These are phyloP conservation scores for Calyptomena viridis DNA, from an alignment of 2,113 vertebrate genomes.

Conservation along the genomic window DNA sequence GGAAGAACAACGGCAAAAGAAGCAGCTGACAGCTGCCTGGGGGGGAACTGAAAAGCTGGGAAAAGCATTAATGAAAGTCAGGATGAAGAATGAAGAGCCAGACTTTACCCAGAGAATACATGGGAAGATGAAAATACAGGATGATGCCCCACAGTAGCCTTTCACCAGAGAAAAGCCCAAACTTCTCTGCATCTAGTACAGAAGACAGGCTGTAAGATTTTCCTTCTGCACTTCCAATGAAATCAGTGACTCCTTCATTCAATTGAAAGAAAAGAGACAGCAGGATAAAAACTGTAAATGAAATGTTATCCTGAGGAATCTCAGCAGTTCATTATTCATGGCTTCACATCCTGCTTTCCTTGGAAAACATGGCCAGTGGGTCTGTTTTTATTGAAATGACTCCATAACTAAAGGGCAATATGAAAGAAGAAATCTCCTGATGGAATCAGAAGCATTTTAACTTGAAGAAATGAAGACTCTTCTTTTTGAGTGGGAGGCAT, in stretches of 20 bases:
- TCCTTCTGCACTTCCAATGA: background rate
- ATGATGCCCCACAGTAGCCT: background rate
- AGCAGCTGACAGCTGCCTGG: slow-evolving; percentile 19
- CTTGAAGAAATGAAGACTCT: background rate
- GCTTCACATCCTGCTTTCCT: background rate
- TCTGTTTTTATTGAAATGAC: background rate
- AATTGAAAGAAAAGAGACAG: background rate
- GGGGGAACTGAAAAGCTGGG: background rate
- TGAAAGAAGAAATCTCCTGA: background rate
- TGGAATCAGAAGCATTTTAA: background rate
- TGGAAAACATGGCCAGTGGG: background rate
- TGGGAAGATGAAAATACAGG: background rate
- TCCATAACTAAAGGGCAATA: background rate
- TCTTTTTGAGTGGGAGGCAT: background rate
- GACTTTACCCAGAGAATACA: background rate
- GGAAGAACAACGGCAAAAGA: background rate
- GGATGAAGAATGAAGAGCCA: background rate
- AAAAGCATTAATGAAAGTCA: background rate
- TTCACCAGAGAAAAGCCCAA: background rate
- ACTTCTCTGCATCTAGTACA: background rate
- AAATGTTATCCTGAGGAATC: background rate
- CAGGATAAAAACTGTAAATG: background rate
- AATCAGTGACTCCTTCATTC: background rate
- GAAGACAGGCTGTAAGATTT: background rate
- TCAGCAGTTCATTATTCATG: background rate